A percentile compares a stretch with the other conserved stretches of the same genome.
phyloP scores from a whole-genome alignment of 2,113 vertebrate species.

The Sinocyclocheilus anophthalmus region DNA sequence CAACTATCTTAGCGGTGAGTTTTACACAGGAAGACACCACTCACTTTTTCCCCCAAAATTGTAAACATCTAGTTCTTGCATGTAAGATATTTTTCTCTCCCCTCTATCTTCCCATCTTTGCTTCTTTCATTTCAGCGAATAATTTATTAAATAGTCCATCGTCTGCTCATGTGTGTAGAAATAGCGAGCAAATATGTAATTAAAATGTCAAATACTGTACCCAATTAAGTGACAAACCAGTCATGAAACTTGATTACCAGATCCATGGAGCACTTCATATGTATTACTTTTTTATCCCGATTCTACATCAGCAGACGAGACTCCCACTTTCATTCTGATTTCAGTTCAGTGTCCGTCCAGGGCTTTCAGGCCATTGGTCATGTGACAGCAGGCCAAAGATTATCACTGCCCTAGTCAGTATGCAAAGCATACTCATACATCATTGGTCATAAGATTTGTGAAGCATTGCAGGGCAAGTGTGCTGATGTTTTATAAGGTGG shows the following conservation, averaged over 20 bases:
- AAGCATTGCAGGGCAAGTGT: background rate
- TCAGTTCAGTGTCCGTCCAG: background rate
- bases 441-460: background rate
- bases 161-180: slow-evolving; percentile 51
- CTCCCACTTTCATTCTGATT: slow-evolving; percentile 4
- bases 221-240: slow-evolving; percentile 61
- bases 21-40: background rate
- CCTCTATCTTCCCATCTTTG: background rate
- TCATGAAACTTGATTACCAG: slow-evolving; percentile 57
- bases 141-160: slow-evolving; percentile 60
- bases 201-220: slow-evolving; percentile 60
- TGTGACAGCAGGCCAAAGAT: background rate
- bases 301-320: slow-evolving; percentile 29
- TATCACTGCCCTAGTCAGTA: background rate
- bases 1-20: background rate
- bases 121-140: slow-evolving; percentile 60
- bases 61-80: background rate
- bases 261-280: slow-evolving; percentile 49
- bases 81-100: background rate
- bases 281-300: slow-evolving; percentile 33
- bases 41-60: background rate
- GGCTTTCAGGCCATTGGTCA: background rate
- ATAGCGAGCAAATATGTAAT: slow-evolving; percentile 51
- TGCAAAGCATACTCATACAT: too few relatives aligned
- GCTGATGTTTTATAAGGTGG: background rate